These are phyloP conservation scores for Drosophila anomelani DNA, from an alignment of 2,888 invertebrate species.

Conservation along the genomic window DNA sequence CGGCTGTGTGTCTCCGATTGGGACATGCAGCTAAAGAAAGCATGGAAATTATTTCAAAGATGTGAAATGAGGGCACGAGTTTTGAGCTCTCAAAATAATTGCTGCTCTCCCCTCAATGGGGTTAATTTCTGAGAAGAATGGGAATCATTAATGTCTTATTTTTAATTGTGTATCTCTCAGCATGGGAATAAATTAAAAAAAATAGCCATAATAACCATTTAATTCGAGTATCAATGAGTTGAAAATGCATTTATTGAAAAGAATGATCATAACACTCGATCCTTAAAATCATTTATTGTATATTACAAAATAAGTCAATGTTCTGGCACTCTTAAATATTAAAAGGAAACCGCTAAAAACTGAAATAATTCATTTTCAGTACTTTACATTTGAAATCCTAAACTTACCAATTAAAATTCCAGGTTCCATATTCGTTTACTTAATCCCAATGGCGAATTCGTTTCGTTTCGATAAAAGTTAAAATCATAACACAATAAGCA, in stretches of 20 bases:
- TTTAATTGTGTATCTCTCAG: constrained; percentile 19
- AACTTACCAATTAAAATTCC: constrained; percentile 76
- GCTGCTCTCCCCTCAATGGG: constrained; percentile 26
- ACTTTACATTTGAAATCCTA: too few species aligned
- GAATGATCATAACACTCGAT: neutral
- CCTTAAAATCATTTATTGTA: neutral
- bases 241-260: too few species aligned
- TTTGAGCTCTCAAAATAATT: constrained; percentile 31
- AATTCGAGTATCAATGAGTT: neutral
- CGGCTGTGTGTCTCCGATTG: constrained; percentile 17
- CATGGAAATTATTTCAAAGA: constrained; percentile 32
- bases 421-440: constrained; percentile 63
- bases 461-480: constrained; percentile 48
- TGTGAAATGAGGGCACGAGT: constrained; percentile 49
- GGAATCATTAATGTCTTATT: constrained; percentile 11
- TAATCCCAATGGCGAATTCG: constrained; percentile 44
- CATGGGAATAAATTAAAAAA: constrained; percentile 17
- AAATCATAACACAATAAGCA: constrained; percentile 17
- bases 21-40: constrained; percentile 37
- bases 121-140: constrained; percentile 33
- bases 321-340: too few species aligned
- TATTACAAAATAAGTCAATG: neutral
- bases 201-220: neutral
- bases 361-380: too few species aligned
- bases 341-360: too few species aligned